Evolutionary conservation across 2,888 invertebrate genomes (phyloP), one percentile per base, ranked within the genome.

Genomic region (Tuberolachnus salignus): DNA sequence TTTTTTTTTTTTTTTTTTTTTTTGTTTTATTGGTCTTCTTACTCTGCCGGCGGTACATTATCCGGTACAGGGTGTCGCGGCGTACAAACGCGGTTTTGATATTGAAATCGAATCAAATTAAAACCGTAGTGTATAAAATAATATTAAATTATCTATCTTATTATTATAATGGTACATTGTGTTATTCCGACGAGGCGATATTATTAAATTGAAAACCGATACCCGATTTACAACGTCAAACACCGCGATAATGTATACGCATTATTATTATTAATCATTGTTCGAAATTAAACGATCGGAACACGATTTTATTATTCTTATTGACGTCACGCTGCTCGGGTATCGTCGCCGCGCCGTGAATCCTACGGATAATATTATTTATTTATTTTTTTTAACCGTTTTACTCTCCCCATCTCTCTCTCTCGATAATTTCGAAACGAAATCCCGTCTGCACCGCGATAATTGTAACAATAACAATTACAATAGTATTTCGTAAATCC

Each of bases 41-140:
- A n/a, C 34, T 34, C 34, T 6, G 3, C 49, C 49, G 4, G 19
- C 34, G 34, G 16, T n/a, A 9, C 66, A n/a, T n/a, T 34, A 34
- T 6, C 3, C 34, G 14, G 34, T 72, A 72, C 51, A 34, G 72
- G 72, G 72, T 72, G 72, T 72, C 51, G 19, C n/a, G n/a, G 3
- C 3, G 34, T 23, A 13, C 13, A 21, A 21, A 11, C 6, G 11
- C n/a, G 23, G n/a, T n/a, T 70, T 55, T 23, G 42, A 16, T 63
- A 42, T 63, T 42, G 10, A 34, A 34, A 34, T 21, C 21, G 3
- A 23, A 23, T 21, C 3, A 10, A 34, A 34, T 34, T 34, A 34
- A 34, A 34, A 34, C 6, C 34, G 34, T 34, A 34, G 34, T 34
- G 34, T 34, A n/a, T 53, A n/a, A 51, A 3, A 51, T 55, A 19